A percentile compares a stretch with the other conserved stretches of the same genome.
Evolutionary conservation across 2,113 vertebrate genomes (phyloP).

Genomic region (Calidris pygmaea): DNA sequence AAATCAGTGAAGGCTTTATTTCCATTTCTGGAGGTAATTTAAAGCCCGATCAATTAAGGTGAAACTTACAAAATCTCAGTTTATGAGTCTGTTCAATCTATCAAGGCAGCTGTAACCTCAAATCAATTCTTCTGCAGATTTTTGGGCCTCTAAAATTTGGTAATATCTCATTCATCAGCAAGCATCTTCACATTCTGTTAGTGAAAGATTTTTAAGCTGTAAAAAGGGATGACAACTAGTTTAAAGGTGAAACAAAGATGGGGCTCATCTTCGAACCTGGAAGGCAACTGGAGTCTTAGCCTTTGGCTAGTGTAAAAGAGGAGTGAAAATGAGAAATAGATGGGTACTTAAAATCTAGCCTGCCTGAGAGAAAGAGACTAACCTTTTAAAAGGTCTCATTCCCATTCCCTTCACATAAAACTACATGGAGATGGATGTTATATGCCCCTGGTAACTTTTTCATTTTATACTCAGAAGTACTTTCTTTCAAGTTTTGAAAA

Average conservation of each 20-base stretch:
- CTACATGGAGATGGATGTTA: not conserved
- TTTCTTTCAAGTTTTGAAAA: not conserved
- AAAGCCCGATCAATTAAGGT: not conserved
- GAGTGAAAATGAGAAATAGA: not conserved
- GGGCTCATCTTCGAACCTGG: not conserved
- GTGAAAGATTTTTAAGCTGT: not conserved
- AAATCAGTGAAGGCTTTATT: not conserved
- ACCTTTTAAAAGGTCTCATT: slow-evolving; percentile 35
- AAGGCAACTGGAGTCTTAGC: not conserved
- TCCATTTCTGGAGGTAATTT: not conserved
- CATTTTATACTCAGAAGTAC: not conserved
- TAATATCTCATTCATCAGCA: not conserved
- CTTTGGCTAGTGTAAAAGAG: not conserved
- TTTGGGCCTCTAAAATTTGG: not conserved
- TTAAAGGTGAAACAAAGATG: not conserved
- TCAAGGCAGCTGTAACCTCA: not conserved
- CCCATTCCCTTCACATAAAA: not conserved
- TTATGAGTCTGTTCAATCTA: not conserved
- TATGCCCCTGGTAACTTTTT: not conserved
- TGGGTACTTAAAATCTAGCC: not conserved
- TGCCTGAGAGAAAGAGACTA: slow-evolving; percentile 20
- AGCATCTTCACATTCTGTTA: not conserved
- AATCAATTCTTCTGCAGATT: not conserved
- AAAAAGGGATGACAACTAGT: not conserved
- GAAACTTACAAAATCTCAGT: not conserved